Evolutionary conservation across 2,113 vertebrate genomes (phyloP).

Genomic region (Hydrolagus affinis): DNA sequence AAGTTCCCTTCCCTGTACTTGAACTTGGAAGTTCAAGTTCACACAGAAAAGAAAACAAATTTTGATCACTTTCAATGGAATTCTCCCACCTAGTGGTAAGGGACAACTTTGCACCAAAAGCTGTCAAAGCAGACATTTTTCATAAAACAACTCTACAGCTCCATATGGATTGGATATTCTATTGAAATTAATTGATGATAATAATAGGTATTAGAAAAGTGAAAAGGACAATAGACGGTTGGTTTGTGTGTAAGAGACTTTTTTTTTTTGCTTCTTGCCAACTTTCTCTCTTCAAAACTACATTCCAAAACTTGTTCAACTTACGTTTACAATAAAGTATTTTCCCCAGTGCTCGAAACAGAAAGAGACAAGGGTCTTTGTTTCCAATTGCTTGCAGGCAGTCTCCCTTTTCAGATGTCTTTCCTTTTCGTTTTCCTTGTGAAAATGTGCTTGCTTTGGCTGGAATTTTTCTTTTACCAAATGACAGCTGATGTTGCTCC

Average conservation of each 20-base stretch:
- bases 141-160: background rate
- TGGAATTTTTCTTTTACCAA: constrained; percentile 49
- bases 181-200: background rate
- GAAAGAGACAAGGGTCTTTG: constrained; percentile 84
- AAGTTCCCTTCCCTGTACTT: too few species aligned
- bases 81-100: background rate
- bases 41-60: background rate
- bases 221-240: too few species aligned
- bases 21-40: too few species aligned
- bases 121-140: too few species aligned
- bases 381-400: constrained; percentile 67
- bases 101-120: background rate
- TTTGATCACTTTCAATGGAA: background rate
- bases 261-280: too few species aligned
- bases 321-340: constrained; percentile 95
- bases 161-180: background rate
- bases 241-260: too few species aligned
- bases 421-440: constrained; percentile 55
- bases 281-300: background rate
- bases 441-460: constrained; percentile 44
- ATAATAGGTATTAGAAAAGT: too few species aligned
- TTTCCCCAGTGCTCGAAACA: constrained; percentile 91
- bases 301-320: constrained; percentile 37
- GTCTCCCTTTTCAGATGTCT: constrained; percentile 48
- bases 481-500: constrained; percentile 52